phyloP scores from a whole-genome alignment of 2,888 invertebrate genomes.

The Rhagonycha lutea region DNA sequence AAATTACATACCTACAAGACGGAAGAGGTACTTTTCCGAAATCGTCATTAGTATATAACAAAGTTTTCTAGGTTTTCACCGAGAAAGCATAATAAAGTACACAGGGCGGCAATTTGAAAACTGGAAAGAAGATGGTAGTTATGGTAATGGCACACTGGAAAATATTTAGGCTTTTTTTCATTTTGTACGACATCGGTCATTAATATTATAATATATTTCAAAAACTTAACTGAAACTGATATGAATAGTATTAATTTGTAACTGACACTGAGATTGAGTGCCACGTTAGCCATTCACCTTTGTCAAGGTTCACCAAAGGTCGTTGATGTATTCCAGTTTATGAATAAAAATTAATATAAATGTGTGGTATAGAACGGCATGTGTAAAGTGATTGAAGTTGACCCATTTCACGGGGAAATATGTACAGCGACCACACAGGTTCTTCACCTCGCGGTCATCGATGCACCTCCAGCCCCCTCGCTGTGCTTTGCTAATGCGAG shows the following conservation, averaged over 20 bases:
- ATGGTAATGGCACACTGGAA: no score
- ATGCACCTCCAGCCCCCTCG: slow-evolving; percentile 31
- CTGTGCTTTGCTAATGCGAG: slow-evolving; percentile 24
- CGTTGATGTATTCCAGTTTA: slow-evolving; percentile 12
- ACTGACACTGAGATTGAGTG: neutral
- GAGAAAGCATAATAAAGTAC: no score
- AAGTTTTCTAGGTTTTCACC: no score
- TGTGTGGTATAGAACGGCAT: slow-evolving; percentile 8
- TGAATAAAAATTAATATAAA: slow-evolving; percentile 12
- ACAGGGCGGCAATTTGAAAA: no score
- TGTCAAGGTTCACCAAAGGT: slow-evolving; percentile 11
- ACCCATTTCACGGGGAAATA: slow-evolving; percentile 42
- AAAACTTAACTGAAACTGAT: neutral
- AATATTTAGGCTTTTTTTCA: neutral
- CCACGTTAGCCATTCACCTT: neutral
- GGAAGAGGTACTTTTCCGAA: no score
- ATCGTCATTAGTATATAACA: no score
- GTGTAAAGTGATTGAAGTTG: slow-evolving; percentile 37
- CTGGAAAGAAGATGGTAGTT: no score
- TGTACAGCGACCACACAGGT: slow-evolving; percentile 44
- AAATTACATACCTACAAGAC: no score
- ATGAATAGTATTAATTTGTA: neutral
- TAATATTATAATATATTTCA: neutral
- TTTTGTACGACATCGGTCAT: neutral
- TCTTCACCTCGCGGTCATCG: slow-evolving; percentile 45